Evolutionary conservation across 2,797 vertebrate genomes (phyloP).

Genomic region (Bryconaethiops microstoma): DNA sequence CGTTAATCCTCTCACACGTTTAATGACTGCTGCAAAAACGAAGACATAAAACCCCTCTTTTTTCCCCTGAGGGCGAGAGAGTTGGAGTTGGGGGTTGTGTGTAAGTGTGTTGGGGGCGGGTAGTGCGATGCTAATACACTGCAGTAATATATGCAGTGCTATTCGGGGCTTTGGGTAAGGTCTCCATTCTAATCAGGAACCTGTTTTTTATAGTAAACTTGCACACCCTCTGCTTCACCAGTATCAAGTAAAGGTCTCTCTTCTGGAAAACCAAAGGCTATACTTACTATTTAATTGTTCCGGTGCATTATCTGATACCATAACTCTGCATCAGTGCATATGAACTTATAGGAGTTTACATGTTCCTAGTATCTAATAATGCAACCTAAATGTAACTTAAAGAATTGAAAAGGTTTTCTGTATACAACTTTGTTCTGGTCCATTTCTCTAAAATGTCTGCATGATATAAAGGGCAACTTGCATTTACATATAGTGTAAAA

Average conservation of each 20-base stretch:
- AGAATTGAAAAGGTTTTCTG: too few relatives aligned
- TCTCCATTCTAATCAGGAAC: not conserved
- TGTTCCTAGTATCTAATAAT: too few relatives aligned
- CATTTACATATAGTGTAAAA: too few relatives aligned
- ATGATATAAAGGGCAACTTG: too few relatives aligned
- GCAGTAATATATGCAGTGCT: conserved; percentile 22
- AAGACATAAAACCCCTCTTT: conserved; percentile 51
- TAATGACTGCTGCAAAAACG: conserved; percentile 66
- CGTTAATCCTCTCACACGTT: conserved; percentile 68
- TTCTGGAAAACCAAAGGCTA: not conserved
- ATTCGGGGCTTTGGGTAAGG: conserved; percentile 5
- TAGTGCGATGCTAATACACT: conserved; percentile 15
- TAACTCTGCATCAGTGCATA: too few relatives aligned
- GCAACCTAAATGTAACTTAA: too few relatives aligned
- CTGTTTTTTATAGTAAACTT: not conserved
- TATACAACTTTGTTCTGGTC: too few relatives aligned
- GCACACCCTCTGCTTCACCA: conserved; percentile 12
- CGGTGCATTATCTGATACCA: too few relatives aligned
- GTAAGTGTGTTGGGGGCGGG: conserved; percentile 28
- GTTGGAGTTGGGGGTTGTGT: conserved; percentile 40
- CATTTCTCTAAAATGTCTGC: too few relatives aligned
- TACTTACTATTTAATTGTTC: not conserved
- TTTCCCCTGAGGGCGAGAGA: conserved; percentile 30
- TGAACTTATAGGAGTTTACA: too few relatives aligned
- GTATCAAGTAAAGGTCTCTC: not conserved